Base-by-base conservation (phyloP, 2,113 vertebrate species). In the Nothocercus nigrocapillus region DNA sequence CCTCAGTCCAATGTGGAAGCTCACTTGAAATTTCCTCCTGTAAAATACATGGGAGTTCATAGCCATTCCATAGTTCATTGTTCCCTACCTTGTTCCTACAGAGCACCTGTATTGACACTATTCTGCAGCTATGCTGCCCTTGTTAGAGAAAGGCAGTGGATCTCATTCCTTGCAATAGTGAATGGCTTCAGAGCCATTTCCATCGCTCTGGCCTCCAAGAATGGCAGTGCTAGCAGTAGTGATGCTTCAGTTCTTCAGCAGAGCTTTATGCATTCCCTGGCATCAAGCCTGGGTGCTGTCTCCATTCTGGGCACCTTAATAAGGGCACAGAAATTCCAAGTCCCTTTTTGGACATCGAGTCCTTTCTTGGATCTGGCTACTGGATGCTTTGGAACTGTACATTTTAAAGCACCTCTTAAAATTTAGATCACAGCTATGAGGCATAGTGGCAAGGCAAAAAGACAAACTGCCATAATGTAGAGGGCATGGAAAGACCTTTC, bases 141-240 rank as follows among this genome's bases (percentile, higher is more conserved):
- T 82, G 22, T 62, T 28, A 21, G 70, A 58, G 21, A 36, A 59
- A 1, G 16, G 66, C 76, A 69, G n/a, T 1, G 13, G 82, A 42
- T 59, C 17, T 49, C 0, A 2, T 38, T 89, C 4, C 0, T 38
- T 69, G 75, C 67, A 69, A 2, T 3, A 66, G 20, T 13, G 49
- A 21, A 40, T 25, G 51, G 68, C 45, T 62, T 11, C 9, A 9
- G 76, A 61, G 51, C 36, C 51, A 32, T 82, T 13, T 58, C 24
- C 63, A 45, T 74, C 61, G 1, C 1, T 45, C 68, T 0, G 0
- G 7, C 27, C 30, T 49, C 64, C 72, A 68, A 15, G 49, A 70
- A 3, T 68, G 34, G 54, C 3, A 0, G 2, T 5, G 40, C 3
- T 49, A 45, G 1, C 74, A 80, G 5, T 0, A 0, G 66, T 22